These are phyloP conservation scores for Stichodactyla helianthus DNA, from an alignment of 64 coral and sea anemone species.

Conservation along the genomic window DNA sequence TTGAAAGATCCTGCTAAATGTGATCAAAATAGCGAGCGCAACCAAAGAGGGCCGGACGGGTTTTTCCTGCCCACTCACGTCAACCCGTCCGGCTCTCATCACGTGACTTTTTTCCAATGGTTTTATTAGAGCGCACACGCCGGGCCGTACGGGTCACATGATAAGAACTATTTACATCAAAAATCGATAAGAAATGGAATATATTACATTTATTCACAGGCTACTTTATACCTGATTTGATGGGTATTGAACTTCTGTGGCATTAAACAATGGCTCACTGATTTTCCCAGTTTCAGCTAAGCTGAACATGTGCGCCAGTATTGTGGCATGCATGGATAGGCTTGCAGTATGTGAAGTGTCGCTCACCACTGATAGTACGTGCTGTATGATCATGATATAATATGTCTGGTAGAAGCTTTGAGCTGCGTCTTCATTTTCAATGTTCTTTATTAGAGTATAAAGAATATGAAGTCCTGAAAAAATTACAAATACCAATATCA, in stretches of 20 bases:
- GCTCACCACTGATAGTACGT: slow-evolving; percentile 88
- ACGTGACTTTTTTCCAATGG: no score
- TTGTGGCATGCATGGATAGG: slow-evolving; percentile 92
- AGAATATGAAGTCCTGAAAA: slow-evolving; percentile 77
- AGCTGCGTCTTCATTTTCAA: slow-evolving; percentile 78
- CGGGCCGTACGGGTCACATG: no score
- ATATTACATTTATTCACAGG: neutral
- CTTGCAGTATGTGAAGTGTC: slow-evolving; percentile 96
- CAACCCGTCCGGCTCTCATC: no score
- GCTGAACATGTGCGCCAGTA: slow-evolving; percentile 94
- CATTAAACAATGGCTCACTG: slow-evolving; percentile 57
- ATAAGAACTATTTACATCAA: no score
- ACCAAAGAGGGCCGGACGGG: no score
- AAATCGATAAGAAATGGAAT: neutral
- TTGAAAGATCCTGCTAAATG: no score
- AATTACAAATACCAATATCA: neutral
- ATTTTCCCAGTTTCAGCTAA: slow-evolving; percentile 78
- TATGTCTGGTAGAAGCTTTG: slow-evolving; percentile 97
- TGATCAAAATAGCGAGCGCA: no score
- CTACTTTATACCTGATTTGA: slow-evolving; percentile 49
- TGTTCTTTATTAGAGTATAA: slow-evolving; percentile 83
- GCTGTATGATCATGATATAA: slow-evolving; percentile 81
- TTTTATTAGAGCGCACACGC: no score
- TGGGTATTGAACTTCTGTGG: slow-evolving; percentile 45
- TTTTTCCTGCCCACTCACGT: no score